phyloP scores from a whole-genome alignment of 2,113 vertebrate genomes.

The Lonchura striata region DNA sequence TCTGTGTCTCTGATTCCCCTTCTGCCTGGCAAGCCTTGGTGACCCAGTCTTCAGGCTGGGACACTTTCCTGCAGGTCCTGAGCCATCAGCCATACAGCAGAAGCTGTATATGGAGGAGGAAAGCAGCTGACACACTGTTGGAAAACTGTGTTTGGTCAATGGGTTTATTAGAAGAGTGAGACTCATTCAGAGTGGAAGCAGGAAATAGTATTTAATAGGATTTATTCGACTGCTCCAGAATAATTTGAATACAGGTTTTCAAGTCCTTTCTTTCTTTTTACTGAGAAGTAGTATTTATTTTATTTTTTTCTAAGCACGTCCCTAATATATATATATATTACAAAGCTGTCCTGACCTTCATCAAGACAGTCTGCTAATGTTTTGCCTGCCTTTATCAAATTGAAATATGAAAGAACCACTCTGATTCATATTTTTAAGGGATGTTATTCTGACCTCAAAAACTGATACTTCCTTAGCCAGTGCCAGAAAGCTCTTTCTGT shows the following conservation, averaged over 20 bases:
- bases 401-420: background rate
- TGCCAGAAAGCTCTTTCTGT: constrained; percentile 32
- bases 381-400: background rate
- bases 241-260: background rate
- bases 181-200: background rate
- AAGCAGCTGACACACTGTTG: background rate
- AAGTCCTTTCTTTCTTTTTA: background rate
- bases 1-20: background rate
- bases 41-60: background rate
- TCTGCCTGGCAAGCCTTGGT: background rate
- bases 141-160: background rate
- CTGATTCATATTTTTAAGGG: background rate
- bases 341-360: background rate
- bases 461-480: background rate
- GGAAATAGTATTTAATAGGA: background rate
- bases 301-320: background rate
- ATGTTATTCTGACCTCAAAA: constrained; percentile 21
- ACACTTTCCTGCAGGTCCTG: background rate
- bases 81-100: background rate
- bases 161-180: background rate
- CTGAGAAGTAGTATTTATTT: no score
- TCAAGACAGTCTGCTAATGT: background rate
- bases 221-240: background rate
- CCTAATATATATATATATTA: background rate
- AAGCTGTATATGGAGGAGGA: background rate